Evolutionary conservation across 1,140 invertebrate genomes (phyloP), one percentile per base, ranked within the genome.

Genomic region (Lasioglossum albipes): DNA sequence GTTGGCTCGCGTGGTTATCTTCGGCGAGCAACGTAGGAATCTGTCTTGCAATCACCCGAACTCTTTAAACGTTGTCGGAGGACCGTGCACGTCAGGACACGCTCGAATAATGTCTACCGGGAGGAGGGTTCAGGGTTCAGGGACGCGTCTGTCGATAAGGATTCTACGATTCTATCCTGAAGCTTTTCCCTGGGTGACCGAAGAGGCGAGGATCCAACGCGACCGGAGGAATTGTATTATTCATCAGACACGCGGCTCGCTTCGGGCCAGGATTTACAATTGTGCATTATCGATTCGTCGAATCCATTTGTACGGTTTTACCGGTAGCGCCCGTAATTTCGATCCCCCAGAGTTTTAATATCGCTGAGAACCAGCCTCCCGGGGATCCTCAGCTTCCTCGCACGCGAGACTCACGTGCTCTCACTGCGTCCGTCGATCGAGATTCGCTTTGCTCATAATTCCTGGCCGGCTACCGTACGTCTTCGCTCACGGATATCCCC

Each of bases 251-350:
- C 65, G 75, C 59, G 66, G 49, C 54, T 64, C 45, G 73, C 36
- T n/a, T 18, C 54, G 59, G 27, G 45, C 41, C 22, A 20, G 71
- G 74, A 85, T 85, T 85, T 84, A 78, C 71, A 69, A 75, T 71
- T 69, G 59, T 12, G 83, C 74, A 85, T 82, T 84, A 85, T 85
- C 75, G 84, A 85, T 75, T 71, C 74, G 42, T 27, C 83, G 67
- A 68, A 85, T 69, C 54, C 65, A 80, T 80, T 75, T 64, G 79
- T 52, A 75, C 49, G 42, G 62, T 74, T 74, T 74, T 41, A 31
- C 41, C 71, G 20, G 13, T 0, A 1, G 9, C 18, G 16, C 10
- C 12, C 54, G 52, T 69, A 67, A 67, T 80, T 80, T 68, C 62
- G 52, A 52, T 65, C 36, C 61, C 20, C 18, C 5, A 12, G 36